Conservation (phyloP, 2,888 invertebrate genomes). For the Plusia festucae region DNA sequence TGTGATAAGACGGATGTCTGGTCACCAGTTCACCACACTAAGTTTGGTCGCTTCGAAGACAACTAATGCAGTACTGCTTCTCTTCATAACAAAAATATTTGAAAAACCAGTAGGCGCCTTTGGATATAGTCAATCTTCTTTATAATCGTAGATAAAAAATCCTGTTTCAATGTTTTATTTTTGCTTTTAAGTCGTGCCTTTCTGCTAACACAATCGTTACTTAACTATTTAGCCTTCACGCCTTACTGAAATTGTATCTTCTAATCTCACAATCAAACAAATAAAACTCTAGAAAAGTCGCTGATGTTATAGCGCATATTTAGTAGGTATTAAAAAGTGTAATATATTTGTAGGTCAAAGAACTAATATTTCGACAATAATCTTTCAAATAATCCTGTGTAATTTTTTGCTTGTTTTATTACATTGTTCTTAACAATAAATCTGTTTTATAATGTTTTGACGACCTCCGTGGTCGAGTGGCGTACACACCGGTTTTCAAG, state of each 20-base stretch:
- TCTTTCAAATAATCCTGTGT: background rate
- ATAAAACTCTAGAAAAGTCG: too few relatives aligned
- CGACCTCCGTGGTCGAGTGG: too few relatives aligned
- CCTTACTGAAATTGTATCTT: background rate
- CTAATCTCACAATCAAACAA: too few relatives aligned
- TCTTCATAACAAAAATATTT: background rate
- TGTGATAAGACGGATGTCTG: conserved; percentile 75
- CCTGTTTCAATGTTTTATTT: background rate
- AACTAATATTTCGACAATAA: conserved; percentile 1
- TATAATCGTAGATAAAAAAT: background rate
- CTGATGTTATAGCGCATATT: background rate
- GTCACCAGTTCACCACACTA: conserved; percentile 54
- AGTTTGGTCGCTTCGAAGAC: conserved; percentile 58
- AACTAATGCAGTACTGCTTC: conserved; percentile 11
- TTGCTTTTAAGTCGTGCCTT: background rate
- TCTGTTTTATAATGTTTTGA: too few relatives aligned
- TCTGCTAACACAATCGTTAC: background rate
- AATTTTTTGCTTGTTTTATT: background rate
- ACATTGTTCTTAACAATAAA: too few relatives aligned
- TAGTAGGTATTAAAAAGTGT: background rate
- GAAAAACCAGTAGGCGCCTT: background rate
- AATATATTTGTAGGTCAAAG: background rate
- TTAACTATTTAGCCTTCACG: background rate
- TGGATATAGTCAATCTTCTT: background rate
- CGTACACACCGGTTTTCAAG: too few relatives aligned